Base-by-base conservation (phyloP, 2,113 vertebrate species). In the Larimichthys polyactis region DNA sequence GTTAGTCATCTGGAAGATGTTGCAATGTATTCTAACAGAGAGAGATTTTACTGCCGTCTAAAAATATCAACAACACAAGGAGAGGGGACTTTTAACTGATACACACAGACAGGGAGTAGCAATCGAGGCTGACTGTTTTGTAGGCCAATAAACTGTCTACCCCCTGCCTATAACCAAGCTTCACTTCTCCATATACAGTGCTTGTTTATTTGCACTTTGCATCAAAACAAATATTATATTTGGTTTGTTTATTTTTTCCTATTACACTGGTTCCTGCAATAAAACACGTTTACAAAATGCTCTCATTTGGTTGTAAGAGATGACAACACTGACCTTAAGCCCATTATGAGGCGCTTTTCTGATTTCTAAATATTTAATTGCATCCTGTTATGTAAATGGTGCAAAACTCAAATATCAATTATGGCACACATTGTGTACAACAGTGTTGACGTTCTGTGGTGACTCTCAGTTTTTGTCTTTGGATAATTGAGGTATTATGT, bases 311-410 rank as follows among this genome's bases (percentile, higher is more conserved):
- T 66, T 64, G 59, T 52, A 27, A 64, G 60, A 27, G 49, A 67
- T 5, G 67, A 89, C 82, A 84, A 62, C 54, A 14, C 48, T 84
- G 87, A 91, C 85, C 85, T 78, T 75, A 86, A 81, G 54, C 73
- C 65, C 71, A 71, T 82, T 87, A 79, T 72, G 32, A 83, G 77
- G 64, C 5, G 11, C 69, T 85, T 88, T 87, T 66, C 55, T 58
- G 64, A 82, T 83, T 79, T 79, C 55, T 89, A 82, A 86, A 85
- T 87, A 86, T 91, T 89, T 86, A 88, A 91, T 89, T 85, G 73
- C 73, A 64, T 87, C 49, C 77, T 73, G 74, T 87, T 82, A 79
- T 74, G 88, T 78, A 90, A 88, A 88, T 55, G 62, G 80, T 65
- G 24, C 64, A 63, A 77, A 46, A 76, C 75, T 88, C 55, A 83